Evolutionary conservation across 2,797 vertebrate species (phyloP).

Genomic region (Menidia menidia): DNA sequence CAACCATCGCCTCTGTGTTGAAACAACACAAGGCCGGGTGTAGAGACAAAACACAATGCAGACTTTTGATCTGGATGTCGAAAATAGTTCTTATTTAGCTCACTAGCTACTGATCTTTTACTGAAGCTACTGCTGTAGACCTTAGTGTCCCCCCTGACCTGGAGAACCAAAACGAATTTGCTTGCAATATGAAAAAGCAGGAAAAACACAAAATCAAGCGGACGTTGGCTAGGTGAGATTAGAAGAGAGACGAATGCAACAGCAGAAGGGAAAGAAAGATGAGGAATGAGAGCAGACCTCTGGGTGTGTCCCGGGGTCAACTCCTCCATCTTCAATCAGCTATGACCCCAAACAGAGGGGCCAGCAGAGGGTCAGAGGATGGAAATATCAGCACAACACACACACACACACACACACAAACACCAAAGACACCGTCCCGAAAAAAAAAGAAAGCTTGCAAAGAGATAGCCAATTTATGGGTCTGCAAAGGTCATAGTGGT

Average conservation of each 20-base stretch:
- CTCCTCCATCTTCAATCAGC: slow-evolving; percentile 22
- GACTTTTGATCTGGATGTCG: slow-evolving; percentile 6
- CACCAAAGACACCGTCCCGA: slow-evolving; percentile 64
- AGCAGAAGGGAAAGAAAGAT: background rate
- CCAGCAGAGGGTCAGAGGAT: slow-evolving; percentile 70
- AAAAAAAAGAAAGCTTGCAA: slow-evolving; percentile 56
- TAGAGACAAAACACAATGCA: slow-evolving; percentile 18
- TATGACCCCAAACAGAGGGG: slow-evolving; percentile 59
- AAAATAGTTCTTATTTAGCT: background rate
- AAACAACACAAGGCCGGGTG: slow-evolving; percentile 14
- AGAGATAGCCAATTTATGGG: slow-evolving; percentile 59
- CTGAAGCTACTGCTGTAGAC: slow-evolving; percentile 61
- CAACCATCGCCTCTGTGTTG: slow-evolving; percentile 1
- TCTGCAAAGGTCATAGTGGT: slow-evolving; percentile 36
- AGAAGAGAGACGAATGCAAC: background rate
- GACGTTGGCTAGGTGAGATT: background rate
- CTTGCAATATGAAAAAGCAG: background rate
- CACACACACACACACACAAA: slow-evolving; percentile 47
- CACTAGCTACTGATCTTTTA: slow-evolving; percentile 35
- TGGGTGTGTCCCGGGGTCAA: slow-evolving; percentile 48
- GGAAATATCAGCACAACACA: slow-evolving; percentile 54
- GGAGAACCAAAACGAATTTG: slow-evolving; percentile 12
- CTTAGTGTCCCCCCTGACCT: slow-evolving; percentile 66
- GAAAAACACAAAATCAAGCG: background rate
- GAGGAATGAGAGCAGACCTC: slow-evolving; percentile 7